phyloP scores from a whole-genome alignment of 2,888 invertebrate genomes.

The Thymelicus sylvestris region DNA sequence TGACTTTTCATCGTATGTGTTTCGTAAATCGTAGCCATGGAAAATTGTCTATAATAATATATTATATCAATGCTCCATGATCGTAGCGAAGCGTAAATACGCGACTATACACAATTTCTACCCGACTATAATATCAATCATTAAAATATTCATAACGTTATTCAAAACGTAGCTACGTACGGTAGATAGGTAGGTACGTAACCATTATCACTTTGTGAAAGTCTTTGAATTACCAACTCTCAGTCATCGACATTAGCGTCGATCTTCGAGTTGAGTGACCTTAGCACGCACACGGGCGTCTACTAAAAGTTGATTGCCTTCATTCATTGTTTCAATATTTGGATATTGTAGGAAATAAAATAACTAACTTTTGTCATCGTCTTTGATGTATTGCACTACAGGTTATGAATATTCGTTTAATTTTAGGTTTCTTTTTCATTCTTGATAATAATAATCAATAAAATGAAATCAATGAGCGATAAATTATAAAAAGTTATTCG shows the following conservation, averaged over 20 bases:
- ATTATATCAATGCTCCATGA: too few species aligned
- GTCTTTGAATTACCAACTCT: slow-evolving; percentile 52
- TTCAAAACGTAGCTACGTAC: not conserved
- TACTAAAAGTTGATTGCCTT: slow-evolving; percentile 52
- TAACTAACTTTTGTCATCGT: slow-evolving; percentile 14
- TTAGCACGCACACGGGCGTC: slow-evolving; percentile 50
- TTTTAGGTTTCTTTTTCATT: not conserved
- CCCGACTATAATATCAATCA: not conserved
- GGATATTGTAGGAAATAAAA: slow-evolving; percentile 28
- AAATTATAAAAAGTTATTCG: slow-evolving; percentile 36
- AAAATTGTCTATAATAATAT: too few species aligned
- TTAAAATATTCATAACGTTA: slow-evolving; percentile 1
- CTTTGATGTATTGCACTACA: slow-evolving; percentile 23
- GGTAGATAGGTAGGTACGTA: slow-evolving; percentile 4
- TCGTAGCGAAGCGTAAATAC: not conserved
- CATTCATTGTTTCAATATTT: slow-evolving; percentile 49
- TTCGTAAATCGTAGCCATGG: too few species aligned
- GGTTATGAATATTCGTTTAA: not conserved
- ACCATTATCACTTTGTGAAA: slow-evolving; percentile 47
- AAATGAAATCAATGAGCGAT: slow-evolving; percentile 12
- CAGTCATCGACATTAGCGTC: slow-evolving; percentile 54
- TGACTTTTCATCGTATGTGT: too few species aligned
- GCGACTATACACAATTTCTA: too few species aligned
- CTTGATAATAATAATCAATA: slow-evolving; percentile 12
- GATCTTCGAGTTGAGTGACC: slow-evolving; percentile 59